Evolutionary conservation across 1,140 invertebrate species (phyloP), one percentile per base, ranked within the genome.

Genomic region (Leptinotarsa texana): DNA sequence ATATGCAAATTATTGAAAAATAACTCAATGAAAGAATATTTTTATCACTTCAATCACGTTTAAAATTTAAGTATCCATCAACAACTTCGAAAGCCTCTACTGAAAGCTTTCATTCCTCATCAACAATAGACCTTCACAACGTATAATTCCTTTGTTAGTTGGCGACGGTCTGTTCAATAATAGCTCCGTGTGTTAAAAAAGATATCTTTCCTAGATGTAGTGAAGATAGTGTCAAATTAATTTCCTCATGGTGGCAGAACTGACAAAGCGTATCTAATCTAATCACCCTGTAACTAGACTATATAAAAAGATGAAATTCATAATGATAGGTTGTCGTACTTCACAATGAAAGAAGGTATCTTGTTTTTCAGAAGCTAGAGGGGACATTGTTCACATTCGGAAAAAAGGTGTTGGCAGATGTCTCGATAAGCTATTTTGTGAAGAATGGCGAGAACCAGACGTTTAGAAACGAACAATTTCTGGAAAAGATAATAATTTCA

Each of bases 241-340:
- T 66, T 66, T 21, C 22, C 21, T 24, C 63, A 66, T 33, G 63
- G 63, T 66, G 63, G 63, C 21, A 66, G 21, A 4, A 24, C 13
- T 66, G 63, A 66, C 63, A 66, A 66, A 66, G 63, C 63, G 63
- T 15, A 66, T 66, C 63, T 66, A 66, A 66, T 66, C 13, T 33
- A 66, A 66, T 66, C 21, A 66, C n/a, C 27, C 13, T 33, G 51
- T 18, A 66, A 57, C 51, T 57, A 57, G 51, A 66, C 21, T 24
- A 66, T 24, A 66, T 24, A 66, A 66, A 22, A 24, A 17, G 63
- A 24, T 66, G 63, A 66, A 66, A 66, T 66, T 66, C 27, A 24
- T 66, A 66, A 66, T 24, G 22, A 66, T 66, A 66, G 63, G 21
- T 13, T 24, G 15, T 22, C 22, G 21, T 66, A 24, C 21, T 66